These are phyloP conservation scores for Strix uralensis DNA, from an alignment of 2,113 vertebrate genomes.

Conservation along the genomic window DNA sequence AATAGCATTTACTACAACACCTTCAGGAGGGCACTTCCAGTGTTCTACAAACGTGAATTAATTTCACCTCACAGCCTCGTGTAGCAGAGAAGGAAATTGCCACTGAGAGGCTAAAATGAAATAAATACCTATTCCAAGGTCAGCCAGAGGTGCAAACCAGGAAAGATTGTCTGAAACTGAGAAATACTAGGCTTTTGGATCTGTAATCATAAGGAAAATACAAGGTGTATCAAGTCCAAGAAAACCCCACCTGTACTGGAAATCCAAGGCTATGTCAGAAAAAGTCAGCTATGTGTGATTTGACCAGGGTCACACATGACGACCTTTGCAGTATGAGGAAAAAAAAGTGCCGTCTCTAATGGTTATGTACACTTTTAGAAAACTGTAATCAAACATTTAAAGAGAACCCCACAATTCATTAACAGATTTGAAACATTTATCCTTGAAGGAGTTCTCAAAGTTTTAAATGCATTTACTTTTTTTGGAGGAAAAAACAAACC, in stretches of 20 bases:
- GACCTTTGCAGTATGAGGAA: neutral
- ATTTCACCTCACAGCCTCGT: neutral
- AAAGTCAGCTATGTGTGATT: neutral
- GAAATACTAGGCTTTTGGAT: neutral
- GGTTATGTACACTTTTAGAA: rapidly evolving
- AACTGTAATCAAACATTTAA: neutral
- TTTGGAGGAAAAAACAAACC: rapidly evolving
- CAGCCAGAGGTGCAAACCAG: neutral
- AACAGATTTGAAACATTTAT: neutral
- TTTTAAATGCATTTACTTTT: neutral
- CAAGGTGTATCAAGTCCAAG: neutral
- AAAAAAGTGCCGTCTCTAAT: neutral
- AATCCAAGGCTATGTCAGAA: neutral
- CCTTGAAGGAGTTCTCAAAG: neutral
- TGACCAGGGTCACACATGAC: neutral
- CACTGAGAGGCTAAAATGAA: neutral
- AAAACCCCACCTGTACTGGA: rapidly evolving
- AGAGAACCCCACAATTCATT: neutral
- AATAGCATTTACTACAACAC: neutral
- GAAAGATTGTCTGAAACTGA: neutral
- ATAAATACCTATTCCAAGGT: neutral
- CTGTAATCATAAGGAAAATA: neutral
- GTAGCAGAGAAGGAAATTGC: neutral
- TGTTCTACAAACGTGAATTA: neutral
- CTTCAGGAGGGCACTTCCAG: neutral